A percentile compares a stretch with the other conserved stretches of the same genome.
Conservation (phyloP, 2,113 vertebrate species). For the Nycticorax nycticorax region DNA sequence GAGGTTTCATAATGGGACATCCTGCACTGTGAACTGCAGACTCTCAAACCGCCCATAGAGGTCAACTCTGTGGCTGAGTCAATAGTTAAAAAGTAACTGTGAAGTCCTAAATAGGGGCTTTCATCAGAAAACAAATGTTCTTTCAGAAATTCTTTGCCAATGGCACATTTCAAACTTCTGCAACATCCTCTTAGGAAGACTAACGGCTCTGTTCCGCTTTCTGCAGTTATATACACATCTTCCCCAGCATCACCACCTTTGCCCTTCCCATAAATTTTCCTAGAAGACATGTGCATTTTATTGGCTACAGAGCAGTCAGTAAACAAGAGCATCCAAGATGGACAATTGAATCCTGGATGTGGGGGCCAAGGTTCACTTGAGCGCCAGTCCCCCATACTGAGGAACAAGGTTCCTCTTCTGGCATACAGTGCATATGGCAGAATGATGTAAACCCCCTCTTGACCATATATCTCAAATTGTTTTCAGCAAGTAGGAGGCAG, state of each 20-base stretch:
- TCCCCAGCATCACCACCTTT: background rate
- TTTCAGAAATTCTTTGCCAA: background rate
- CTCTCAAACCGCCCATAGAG: background rate
- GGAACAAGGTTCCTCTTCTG: background rate
- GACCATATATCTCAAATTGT: background rate
- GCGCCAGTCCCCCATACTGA: background rate
- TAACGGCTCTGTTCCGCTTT: background rate
- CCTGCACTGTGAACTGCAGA: background rate
- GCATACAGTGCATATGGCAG: fast-evolving
- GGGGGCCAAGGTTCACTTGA: background rate
- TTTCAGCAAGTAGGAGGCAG: background rate
- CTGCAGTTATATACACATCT: background rate
- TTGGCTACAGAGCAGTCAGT: background rate
- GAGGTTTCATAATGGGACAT: background rate
- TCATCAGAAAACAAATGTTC: conserved; percentile 39
- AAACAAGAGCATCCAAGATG: background rate
- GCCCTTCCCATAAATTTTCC: background rate
- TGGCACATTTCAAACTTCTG: background rate
- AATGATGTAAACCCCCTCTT: background rate
- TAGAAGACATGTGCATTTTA: background rate
- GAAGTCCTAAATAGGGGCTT: conserved; percentile 19
- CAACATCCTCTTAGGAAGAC: conserved; percentile 13
- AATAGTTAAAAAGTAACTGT: background rate
- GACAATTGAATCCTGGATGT: background rate
- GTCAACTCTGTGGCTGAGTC: background rate